phyloP scores from a whole-genome alignment of 2,797 vertebrate species.

The Lateolabrax maculatus region DNA sequence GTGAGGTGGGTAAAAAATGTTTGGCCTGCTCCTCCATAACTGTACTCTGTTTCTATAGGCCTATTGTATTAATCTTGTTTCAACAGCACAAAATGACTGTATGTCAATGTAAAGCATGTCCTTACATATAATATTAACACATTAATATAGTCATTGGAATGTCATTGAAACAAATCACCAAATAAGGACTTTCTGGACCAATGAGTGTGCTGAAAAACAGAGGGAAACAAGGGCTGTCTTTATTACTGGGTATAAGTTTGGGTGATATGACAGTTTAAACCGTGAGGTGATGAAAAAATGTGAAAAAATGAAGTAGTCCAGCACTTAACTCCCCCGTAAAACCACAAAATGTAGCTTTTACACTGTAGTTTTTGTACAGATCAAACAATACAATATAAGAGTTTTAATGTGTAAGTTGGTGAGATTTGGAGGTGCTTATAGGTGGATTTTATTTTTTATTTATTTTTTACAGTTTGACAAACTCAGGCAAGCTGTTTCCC shows the following conservation, averaged over 20 bases:
- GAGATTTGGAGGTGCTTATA: background rate
- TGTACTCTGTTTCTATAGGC: no score
- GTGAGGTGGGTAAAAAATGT: background rate
- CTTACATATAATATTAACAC: background rate
- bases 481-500: background rate
- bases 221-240: background rate
- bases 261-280: conserved; percentile 7
- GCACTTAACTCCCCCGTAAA: no score
- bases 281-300: conserved; percentile 7
- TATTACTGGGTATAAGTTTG: background rate
- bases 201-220: background rate
- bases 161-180: background rate
- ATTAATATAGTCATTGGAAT: background rate
- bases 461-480: background rate
- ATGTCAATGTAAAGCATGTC: background rate
- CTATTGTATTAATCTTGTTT: background rate
- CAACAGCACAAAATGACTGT: background rate
- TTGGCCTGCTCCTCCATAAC: background rate
- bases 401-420: background rate
- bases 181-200: conserved; percentile 1
- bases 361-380: no score
- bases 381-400: background rate
- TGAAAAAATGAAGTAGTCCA: no score
- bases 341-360: no score
- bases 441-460: background rate